Evolutionary conservation across 1,140 invertebrate genomes (phyloP), one percentile per base, ranked within the genome.

Genomic region (Manduca sexta): DNA sequence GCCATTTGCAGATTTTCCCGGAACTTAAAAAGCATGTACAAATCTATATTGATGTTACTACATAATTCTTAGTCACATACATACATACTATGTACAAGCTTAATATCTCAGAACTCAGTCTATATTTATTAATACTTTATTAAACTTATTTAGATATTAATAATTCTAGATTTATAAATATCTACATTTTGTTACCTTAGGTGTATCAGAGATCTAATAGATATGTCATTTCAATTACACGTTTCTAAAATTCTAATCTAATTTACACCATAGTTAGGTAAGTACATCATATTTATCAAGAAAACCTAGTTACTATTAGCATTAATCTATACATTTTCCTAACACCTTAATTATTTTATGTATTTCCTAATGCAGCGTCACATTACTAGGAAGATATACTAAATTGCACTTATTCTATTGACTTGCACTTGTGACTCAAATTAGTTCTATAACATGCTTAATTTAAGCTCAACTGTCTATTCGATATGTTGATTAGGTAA

Each of bases 121-220:
- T 66, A 59, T 62, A 49, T 52, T 57, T 60, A 59, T 60, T 64
- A 64, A 64, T 66, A 65, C 52, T 62, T 57, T 52, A 34, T 46
- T 56, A 48, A 45, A 51, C 30, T 49, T 33, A 48, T 42, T 40
- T 60, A 35, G 33, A 35, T 35, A 49, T 30, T 10, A 11, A 14
- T 35, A 26, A 26, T 26, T 26, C 8, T 26, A 26, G 46, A 46
- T 39, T n/a, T 45, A 49, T 42, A 49, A 45, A 30, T 52, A 34
- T 56, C 59, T 58, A 63, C 41, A 63, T 48, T 50, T 35, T 39
- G 17, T 51, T 52, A 58, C 42, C 33, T 16, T 49, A 18, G 13
- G 39, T 49, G 48, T 39, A 5, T 35, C 29, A 39, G 43, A 52
- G 33, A 49, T 49, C 54, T 57, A 57, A 41, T 13, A 51, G 61